These are phyloP conservation scores for Drosophila miranda DNA, from an alignment of 1,140 invertebrate genomes.

Conservation along the genomic window DNA sequence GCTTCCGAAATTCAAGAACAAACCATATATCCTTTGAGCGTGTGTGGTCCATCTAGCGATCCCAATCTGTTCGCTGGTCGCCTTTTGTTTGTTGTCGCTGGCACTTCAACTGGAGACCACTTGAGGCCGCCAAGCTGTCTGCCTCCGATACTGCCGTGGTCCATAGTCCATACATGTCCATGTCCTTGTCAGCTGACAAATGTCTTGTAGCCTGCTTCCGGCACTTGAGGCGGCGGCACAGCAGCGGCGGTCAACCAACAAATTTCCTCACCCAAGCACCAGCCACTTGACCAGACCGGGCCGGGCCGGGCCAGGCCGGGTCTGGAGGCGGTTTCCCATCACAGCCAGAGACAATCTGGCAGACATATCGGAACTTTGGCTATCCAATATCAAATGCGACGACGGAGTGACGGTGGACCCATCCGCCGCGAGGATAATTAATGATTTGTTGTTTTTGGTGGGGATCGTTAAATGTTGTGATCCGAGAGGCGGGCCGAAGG, in stretches of 20 bases:
- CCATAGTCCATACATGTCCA: background rate
- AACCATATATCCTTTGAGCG: no score
- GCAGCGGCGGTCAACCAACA: constrained; percentile 67
- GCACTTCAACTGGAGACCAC: constrained; percentile 57
- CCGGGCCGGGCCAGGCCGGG: no score
- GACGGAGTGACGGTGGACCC: constrained; percentile 10
- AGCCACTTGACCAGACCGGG: background rate
- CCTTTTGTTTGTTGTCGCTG: constrained; percentile 52
- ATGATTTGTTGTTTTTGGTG: constrained; percentile 59
- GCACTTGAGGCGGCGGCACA: constrained; percentile 20
- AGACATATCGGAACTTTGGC: constrained; percentile 69
- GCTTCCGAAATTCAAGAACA: no score
- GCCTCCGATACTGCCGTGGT: background rate
- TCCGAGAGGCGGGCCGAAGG: constrained; percentile 3
- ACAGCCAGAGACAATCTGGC: constrained; percentile 46
- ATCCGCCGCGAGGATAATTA: constrained; percentile 30
- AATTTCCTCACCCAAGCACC: constrained; percentile 1
- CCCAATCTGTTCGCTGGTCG: background rate
- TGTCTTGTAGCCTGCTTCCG: constrained; percentile 48
- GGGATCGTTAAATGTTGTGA: constrained; percentile 42
- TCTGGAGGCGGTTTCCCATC: background rate
- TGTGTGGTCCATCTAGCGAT: constrained; percentile 22
- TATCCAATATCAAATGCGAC: constrained; percentile 63
- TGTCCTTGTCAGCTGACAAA: constrained; percentile 28
- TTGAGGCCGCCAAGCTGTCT: constrained; percentile 74